These are phyloP conservation scores for Leptestheria dahalacensis DNA, from an alignment of 1,140 invertebrate genomes.

Conservation along the genomic window DNA sequence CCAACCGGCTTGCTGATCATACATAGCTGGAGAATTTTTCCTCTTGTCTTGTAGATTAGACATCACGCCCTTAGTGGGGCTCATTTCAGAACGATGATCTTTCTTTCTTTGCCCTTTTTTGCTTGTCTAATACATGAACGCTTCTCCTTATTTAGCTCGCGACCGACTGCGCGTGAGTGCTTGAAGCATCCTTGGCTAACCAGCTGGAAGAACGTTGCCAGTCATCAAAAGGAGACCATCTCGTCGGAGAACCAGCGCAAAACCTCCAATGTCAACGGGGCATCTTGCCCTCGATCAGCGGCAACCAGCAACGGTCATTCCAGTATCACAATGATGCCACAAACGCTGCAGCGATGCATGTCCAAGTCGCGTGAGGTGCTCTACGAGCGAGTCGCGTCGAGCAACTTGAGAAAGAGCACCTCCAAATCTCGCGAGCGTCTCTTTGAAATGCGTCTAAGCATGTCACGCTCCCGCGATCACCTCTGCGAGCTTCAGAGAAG, in stretches of 20 bases:
- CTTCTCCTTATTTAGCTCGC: conserved; percentile 27
- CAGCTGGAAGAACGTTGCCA: conserved; percentile 7
- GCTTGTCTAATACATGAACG: background rate
- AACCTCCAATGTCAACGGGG: conserved; percentile 3
- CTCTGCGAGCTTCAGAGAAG: conserved; percentile 16
- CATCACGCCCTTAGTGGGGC: background rate
- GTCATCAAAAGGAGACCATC: conserved; percentile 16
- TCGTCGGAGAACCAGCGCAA: conserved; percentile 15
- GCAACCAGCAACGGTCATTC: conserved; percentile 12
- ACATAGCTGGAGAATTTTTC: background rate
- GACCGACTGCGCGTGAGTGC: conserved; percentile 39
- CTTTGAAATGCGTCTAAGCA: conserved; percentile 23
- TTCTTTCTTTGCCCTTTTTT: background rate
- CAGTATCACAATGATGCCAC: conserved; percentile 1
- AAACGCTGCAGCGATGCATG: conserved; percentile 25
- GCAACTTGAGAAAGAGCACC: conserved; percentile 25
- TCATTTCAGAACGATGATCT: background rate
- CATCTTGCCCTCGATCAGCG: conserved; percentile 9
- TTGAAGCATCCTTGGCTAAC: conserved; percentile 43
- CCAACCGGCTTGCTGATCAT: background rate
- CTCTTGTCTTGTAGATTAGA: background rate
- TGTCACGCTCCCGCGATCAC: conserved; percentile 19
- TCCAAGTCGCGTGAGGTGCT: conserved; percentile 28
- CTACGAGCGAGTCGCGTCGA: conserved; percentile 36
- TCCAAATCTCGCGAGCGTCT: conserved; percentile 32